phyloP scores from a whole-genome alignment of 1,140 invertebrate genomes.

The Calephelis virginiensis region DNA sequence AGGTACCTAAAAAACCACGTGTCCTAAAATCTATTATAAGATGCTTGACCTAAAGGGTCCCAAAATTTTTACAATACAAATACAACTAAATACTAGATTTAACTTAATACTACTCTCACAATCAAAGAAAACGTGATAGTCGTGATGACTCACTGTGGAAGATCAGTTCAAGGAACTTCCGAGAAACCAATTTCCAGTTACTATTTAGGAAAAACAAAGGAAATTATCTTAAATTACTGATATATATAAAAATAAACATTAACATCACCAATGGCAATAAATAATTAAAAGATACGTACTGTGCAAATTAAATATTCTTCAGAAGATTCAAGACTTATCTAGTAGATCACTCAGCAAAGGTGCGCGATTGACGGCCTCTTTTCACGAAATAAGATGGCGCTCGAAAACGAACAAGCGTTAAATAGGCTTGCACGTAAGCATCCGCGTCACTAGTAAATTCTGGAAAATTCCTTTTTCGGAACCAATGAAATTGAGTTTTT shows the following conservation, averaged over 20 bases:
- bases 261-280: conserved; percentile 1
- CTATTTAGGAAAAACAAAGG: not conserved
- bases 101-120: not conserved
- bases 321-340: conserved; percentile 45
- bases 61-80: not conserved
- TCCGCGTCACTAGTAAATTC: conserved; percentile 61
- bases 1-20: too few species aligned
- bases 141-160: conserved; percentile 2
- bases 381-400: conserved; percentile 65
- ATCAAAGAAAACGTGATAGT: not conserved
- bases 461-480: conserved; percentile 59
- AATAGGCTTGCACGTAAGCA: conserved; percentile 51
- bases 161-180: conserved; percentile 29
- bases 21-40: too few species aligned
- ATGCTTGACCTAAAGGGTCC: too few species aligned
- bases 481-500: conserved; percentile 45
- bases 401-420: conserved; percentile 33
- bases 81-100: not conserved
- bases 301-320: conserved; percentile 45
- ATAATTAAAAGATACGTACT: conserved; percentile 48
- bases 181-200: not conserved
- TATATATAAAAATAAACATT: not conserved
- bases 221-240: not conserved
- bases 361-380: conserved; percentile 73
- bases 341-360: conserved; percentile 66